Base-by-base conservation (phyloP, 2,797 vertebrate species). In the Mormyrus proboscirostris region DNA sequence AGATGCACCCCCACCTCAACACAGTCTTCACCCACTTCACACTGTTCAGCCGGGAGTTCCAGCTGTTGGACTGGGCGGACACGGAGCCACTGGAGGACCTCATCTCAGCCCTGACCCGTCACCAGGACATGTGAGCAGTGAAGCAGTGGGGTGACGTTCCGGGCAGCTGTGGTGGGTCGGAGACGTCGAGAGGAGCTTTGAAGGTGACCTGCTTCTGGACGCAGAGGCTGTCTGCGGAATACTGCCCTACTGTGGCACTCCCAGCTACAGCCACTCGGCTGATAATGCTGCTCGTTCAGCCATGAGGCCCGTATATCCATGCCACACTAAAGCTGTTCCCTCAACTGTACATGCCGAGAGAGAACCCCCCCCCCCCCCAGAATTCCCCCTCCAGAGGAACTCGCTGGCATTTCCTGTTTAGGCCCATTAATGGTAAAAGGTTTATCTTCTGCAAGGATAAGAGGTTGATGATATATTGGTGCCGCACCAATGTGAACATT, bases 1-100 rank as follows among this genome's bases (percentile, higher is more conserved):
- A 96, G 25, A 93, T 97, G 90, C 96, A 97, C 87, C 95, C 96
- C 0, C 96, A 97, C 90, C 96, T 97, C 88, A 97, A 97, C 94
- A 96, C 96, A 0, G 93, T 97, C 83, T 97, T 97, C 92, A 92
- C 90, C 49, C 97, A 97, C 93, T 94, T 97, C 89, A 95, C 94
- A 1, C 93, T 94, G 65, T 97, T 97, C 93, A 95, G 95, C 89
- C 94, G 90, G 90, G 95, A 95, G 90, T 96, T 97, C 38, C 89
- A 92, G 8, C 94, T 97, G 91, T 92, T 97, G 91, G 96, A 97
- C 19, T 91, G 93, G 0, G 94, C 95, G 57, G 96, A 97, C 91
- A 96, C 92, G 0, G 93, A 94, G 41, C 94, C 95, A 0, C 92
- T 97, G 88, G 95, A 95, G 91, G 96, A 97, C 91, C 94, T 97